A percentile compares a stretch with the other conserved stretches of the same genome.
phyloP scores from a whole-genome alignment of 2,888 invertebrate species.

The Oegoconia quadripuncta region DNA sequence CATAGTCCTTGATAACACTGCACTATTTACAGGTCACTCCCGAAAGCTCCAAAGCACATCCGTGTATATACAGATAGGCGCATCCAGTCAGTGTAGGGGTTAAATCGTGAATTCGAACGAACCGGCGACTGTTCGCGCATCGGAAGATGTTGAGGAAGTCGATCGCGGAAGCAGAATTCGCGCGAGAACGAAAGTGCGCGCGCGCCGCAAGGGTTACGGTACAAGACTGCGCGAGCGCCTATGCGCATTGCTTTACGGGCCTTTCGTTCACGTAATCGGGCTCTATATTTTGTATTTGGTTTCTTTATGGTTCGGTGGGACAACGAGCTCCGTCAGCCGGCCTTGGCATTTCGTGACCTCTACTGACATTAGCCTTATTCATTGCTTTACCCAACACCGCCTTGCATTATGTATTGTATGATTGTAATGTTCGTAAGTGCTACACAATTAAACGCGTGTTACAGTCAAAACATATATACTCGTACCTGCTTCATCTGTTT shows the following conservation, averaged over 20 bases:
- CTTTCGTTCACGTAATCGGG: conserved; percentile 60
- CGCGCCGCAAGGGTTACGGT: conserved; percentile 56
- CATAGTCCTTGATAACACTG: conserved; percentile 48
- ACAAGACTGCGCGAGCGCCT: conserved; percentile 51
- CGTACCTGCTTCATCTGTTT: too few species aligned
- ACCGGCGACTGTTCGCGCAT: conserved; percentile 1
- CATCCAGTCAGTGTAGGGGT: neutral
- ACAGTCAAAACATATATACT: too few species aligned
- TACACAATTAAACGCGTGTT: too few species aligned
- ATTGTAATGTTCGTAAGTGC: too few species aligned
- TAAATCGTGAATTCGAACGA: neutral
- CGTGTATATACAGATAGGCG: conserved; percentile 2
- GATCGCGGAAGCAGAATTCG: conserved; percentile 43
- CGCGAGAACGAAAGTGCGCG: conserved; percentile 68
- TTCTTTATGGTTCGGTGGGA: too few species aligned
- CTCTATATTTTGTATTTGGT: too few species aligned
- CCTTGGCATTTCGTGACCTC: neutral
- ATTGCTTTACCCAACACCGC: neutral
- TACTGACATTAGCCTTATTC: neutral
- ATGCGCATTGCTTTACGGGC: conserved; percentile 21
- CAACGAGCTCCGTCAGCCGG: too few species aligned
- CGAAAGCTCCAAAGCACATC: conserved; percentile 8
- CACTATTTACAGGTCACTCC: conserved; percentile 18
- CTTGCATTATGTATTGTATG: too few species aligned
- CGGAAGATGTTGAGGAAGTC: conserved; percentile 16